Evolutionary conservation across 2,797 vertebrate genomes (phyloP).

Genomic region (Hippopotamyrus pictus): DNA sequence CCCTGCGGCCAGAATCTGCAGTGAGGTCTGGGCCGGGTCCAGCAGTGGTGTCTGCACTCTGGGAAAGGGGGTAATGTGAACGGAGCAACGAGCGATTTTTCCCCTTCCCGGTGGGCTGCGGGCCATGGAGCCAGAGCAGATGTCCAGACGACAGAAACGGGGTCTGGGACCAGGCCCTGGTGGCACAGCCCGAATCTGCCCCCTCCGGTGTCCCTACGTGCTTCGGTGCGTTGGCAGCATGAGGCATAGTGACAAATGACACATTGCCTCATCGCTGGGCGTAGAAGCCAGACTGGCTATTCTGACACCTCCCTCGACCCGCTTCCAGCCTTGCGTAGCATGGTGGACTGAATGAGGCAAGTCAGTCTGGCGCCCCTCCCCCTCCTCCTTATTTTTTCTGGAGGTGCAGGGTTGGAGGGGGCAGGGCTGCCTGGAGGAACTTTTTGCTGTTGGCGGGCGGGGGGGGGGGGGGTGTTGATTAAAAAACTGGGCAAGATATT

Average conservation of each 20-base stretch:
- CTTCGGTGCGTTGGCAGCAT: conserved; percentile 1
- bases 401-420: background rate
- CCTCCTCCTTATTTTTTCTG: background rate
- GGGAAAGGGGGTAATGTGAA: conserved; percentile 69
- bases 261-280: background rate
- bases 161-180: conserved; percentile 48
- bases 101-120: conserved; percentile 41
- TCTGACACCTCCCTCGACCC: background rate
- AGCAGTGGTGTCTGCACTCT: conserved; percentile 66
- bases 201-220: background rate
- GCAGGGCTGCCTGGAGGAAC: background rate
- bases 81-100: conserved; percentile 63
- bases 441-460: background rate
- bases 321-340: background rate
- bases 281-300: background rate
- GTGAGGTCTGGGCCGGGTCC: conserved; percentile 70
- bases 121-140: conserved; percentile 47
- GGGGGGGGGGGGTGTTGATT: background rate
- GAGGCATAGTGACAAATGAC: conserved; percentile 22
- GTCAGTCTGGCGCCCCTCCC: background rate
- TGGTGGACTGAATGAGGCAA: conserved; percentile 2
- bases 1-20: conserved; percentile 54
- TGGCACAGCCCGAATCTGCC: conserved; percentile 22
- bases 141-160: conserved; percentile 50
- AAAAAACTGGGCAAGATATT: background rate